A percentile compares a stretch with the other conserved stretches of the same genome.
Evolutionary conservation across 2,797 vertebrate species (phyloP).

Genomic region (Pangasius mekongensis): DNA sequence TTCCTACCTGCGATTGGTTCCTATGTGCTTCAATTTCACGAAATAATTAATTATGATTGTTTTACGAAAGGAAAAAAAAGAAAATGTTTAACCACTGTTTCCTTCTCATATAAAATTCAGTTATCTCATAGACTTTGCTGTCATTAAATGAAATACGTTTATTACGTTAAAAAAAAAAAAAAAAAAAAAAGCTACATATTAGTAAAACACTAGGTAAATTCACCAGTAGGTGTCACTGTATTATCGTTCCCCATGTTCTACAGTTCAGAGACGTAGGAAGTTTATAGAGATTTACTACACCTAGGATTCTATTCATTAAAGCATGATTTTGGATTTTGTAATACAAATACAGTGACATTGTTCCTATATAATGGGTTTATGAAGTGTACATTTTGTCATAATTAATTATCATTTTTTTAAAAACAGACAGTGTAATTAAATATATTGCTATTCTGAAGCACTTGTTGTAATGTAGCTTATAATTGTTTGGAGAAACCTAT

Average conservation of each 20-base stretch:
- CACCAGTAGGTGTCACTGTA: conserved; percentile 13
- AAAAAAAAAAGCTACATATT: neutral
- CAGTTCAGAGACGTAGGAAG: neutral
- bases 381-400: neutral
- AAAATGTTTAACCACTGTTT: neutral
- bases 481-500: neutral
- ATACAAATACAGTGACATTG: neutral
- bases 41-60: neutral
- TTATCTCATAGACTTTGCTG: neutral
- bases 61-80: neutral
- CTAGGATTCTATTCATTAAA: neutral
- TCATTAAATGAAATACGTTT: neutral
- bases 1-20: conserved; percentile 18
- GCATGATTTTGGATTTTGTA: neutral
- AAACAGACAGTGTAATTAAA: neutral
- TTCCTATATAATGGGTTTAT: neutral
- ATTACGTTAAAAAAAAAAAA: neutral
- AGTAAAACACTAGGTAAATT: neutral
- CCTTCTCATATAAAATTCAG: neutral
- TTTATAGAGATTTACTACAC: neutral
- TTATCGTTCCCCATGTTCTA: neutral
- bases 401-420: neutral
- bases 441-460: neutral
- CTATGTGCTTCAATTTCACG: neutral
- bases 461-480: neutral